Base-by-base conservation (phyloP, 2,797 vertebrate genomes). In the Triplophysa bombifrons region DNA sequence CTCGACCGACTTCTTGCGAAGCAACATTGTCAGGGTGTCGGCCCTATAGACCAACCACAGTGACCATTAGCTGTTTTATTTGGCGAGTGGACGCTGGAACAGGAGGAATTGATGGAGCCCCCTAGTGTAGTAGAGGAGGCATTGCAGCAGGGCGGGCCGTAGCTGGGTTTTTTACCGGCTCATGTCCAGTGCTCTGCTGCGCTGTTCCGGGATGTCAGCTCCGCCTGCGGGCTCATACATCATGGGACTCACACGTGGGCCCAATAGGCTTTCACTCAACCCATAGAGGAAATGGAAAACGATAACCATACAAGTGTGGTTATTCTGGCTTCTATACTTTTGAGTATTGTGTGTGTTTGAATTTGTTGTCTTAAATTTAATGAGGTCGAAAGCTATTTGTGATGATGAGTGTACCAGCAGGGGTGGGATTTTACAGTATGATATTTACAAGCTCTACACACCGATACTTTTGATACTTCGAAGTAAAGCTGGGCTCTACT, bases 21-120 rank as follows among this genome's bases (percentile, higher is more conserved):
- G 94, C 89, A 97, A 95, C 91, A 94, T 97, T 69, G 96, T 99
- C 85, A 92, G 95, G 90, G 96, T 98, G 83, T 98, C 97, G 2
- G 95, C 97, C 16, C 94, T 99, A 91, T 99, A 96, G 95, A 95
- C 89, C 68, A 17, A 14, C 50, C 11, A 19, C 44, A 16, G 44
- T 46, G 80, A 74, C 25, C 50, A 46, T n/a, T 75, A 48, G 38
- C 8, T 25, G 1, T 75, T 82, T 81, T 12, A 65, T 38, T 84
- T 38, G 53, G 71, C 30, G 53, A 75, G 55, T 6, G 68, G 69
- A 84, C 41, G 63, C 80, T 84, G 84, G 41, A 83, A 53, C 66
- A 20, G n/a, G 51, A 80, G 63, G 79, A 61, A 74, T 66, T 30
- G 60, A 56, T 3, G 17, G 56, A 58, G 22, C 72, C 72, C 56